Base-by-base conservation (phyloP, 2,113 vertebrate genomes). In the Neogobius melanostomus region DNA sequence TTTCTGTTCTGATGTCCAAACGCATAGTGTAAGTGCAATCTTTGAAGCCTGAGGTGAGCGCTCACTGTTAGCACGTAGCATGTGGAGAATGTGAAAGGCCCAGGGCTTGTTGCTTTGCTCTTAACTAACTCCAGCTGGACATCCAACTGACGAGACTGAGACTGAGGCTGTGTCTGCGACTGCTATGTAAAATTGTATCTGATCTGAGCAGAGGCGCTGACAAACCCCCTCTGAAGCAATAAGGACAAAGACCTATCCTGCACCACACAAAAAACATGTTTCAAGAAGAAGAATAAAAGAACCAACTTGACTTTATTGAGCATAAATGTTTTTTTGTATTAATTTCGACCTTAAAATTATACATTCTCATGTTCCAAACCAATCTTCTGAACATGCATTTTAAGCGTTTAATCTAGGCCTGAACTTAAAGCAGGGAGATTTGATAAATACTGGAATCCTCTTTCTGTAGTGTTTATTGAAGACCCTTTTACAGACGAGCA, bases 51-150 rank as follows among this genome's bases (percentile, higher is more conserved):
- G 79, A 66, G 84, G 72, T 56, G 64, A 69, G 79, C 17, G 74
- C 64, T 86, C 47, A 59, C 46, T 57, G 76, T 77, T 76, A 80
- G 73, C 83, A 71, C 63, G 11, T 62, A 69, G 71, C 67, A 10
- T 61, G 59, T 43, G 36, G 78, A 88, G 81, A 72, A 74, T 64
- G 76, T 82, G 72, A 82, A 81, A 49, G 71, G 79, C 87, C 82
- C 11, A 56, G 44, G 87, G 85, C 84, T 59, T 15, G 7, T 61
- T 43, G 81, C 76, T 74, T 79, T 64, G 80, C 77, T 72, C 16
- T 80, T 91, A 91, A 92, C 83, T 73, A 79, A 65, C 57, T 88
- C 91, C 90, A 88, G 85, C 74, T 86, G 82, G 82, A 90, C 77
- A 84, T 90, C 88, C 88, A 88, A 83, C 89, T 71, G 78, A 89